Percentiles rank a stretch among this genome's conserved stretches.
These are phyloP conservation scores for Caenorhabditis japonica DNA, from an alignment of 2,888 invertebrate genomes.

Conservation along the genomic window DNA sequence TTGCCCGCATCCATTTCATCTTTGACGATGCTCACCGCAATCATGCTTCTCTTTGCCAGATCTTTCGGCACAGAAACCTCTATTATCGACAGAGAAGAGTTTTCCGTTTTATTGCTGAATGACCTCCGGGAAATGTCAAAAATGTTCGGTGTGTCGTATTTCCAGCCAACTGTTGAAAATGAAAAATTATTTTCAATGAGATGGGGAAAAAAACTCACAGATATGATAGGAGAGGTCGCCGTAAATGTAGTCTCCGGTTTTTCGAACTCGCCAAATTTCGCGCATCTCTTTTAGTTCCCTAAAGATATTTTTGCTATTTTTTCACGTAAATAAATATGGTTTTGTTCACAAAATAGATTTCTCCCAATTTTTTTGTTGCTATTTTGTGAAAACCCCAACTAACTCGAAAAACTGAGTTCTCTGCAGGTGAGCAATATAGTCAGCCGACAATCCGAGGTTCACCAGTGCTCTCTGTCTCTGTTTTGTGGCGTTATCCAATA, in stretches of 20 bases:
- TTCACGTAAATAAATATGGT: background rate
- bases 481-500: slow-evolving; percentile 53
- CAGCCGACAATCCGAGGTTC: slow-evolving; percentile 37
- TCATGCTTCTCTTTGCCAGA: slow-evolving; percentile 62
- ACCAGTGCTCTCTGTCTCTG: slow-evolving; percentile 27
- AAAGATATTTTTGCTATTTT: slow-evolving; percentile 10
- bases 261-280: slow-evolving; percentile 71
- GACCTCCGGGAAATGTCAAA: slow-evolving; percentile 64
- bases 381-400: too few relatives aligned
- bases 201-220: slow-evolving; percentile 43
- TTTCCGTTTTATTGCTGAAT: slow-evolving; percentile 7
- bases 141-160: slow-evolving; percentile 56
- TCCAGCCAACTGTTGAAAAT: slow-evolving; percentile 58
- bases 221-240: slow-evolving; percentile 75
- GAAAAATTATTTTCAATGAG: background rate
- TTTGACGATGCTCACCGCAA: slow-evolving; percentile 63
- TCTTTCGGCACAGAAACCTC: slow-evolving; percentile 67
- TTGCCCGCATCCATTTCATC: slow-evolving; percentile 49
- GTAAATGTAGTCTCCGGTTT: slow-evolving; percentile 68
- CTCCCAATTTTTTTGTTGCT: background rate
- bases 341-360: background rate
- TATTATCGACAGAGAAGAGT: slow-evolving; percentile 11
- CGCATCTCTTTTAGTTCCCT: slow-evolving; percentile 71
- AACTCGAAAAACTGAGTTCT: slow-evolving; percentile 64
- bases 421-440: slow-evolving; percentile 46